A percentile compares a stretch with the other conserved stretches of the same genome.
These are phyloP conservation scores for Cheirogaleus major DNA, from an alignment of 2,797 vertebrate genomes.

Conservation along the genomic window DNA sequence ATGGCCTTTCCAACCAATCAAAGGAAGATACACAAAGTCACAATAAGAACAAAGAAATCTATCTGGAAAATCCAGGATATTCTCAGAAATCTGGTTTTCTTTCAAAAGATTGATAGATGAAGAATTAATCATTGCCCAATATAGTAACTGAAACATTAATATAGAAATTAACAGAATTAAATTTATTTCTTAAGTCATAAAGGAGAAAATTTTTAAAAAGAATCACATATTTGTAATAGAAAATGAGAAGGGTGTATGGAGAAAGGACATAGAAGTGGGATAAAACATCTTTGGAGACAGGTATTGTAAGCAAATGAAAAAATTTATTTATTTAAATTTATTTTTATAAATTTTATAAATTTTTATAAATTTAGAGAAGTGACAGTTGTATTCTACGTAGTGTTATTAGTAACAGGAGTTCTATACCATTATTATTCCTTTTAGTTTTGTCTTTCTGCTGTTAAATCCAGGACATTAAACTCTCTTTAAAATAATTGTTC, in stretches of 20 bases:
- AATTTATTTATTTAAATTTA: background rate
- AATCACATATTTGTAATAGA: slow-evolving; percentile 37
- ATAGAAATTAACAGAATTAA: slow-evolving; percentile 36
- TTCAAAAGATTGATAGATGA: slow-evolving; percentile 38
- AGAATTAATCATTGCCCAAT: slow-evolving; percentile 52
- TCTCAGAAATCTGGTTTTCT: slow-evolving; percentile 49
- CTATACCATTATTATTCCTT: background rate
- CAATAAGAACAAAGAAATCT: background rate
- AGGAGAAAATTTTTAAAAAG: background rate
- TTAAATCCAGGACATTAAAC: background rate
- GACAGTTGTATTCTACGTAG: background rate
- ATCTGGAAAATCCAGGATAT: slow-evolving; percentile 50
- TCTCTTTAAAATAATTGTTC: background rate
- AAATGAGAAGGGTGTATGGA: background rate
- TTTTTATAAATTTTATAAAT: too few relatives aligned
- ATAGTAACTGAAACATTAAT: slow-evolving; percentile 14
- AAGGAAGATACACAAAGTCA: slow-evolving; percentile 34
- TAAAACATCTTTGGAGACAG: background rate
- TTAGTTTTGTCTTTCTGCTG: background rate
- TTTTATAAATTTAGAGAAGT: background rate
- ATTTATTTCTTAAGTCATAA: slow-evolving; percentile 41
- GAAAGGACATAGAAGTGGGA: slow-evolving; percentile 26
- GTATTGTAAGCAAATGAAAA: background rate
- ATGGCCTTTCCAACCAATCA: slow-evolving; percentile 52
- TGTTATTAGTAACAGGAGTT: background rate